A percentile compares a stretch with the other conserved stretches of the same genome.
phyloP scores from a whole-genome alignment of 2,113 vertebrate genomes.

The Vidua macroura region DNA sequence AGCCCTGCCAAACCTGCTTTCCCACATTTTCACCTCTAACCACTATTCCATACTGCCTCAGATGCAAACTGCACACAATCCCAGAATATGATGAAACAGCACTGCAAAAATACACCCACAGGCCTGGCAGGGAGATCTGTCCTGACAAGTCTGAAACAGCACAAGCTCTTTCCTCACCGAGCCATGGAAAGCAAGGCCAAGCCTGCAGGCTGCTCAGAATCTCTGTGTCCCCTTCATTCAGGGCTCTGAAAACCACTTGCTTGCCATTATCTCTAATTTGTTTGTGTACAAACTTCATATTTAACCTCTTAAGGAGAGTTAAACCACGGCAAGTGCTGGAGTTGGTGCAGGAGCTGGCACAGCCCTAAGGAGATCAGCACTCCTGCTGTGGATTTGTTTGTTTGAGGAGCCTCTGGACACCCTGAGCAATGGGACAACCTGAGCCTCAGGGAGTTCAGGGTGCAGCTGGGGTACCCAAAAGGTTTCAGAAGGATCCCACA shows the following conservation, averaged over 20 bases:
- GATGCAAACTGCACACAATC: background rate
- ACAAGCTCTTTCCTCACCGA: background rate
- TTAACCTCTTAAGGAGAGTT: background rate
- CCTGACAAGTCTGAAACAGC: background rate
- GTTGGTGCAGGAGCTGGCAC: background rate
- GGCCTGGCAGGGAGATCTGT: background rate
- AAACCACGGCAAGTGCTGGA: background rate
- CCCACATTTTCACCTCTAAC: background rate
- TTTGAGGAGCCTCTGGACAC: background rate
- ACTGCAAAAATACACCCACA: background rate
- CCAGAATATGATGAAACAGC: background rate
- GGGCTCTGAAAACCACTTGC: background rate
- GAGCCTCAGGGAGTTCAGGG: background rate
- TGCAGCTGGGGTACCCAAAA: background rate
- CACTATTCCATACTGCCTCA: background rate
- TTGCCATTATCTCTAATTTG: background rate
- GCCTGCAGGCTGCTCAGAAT: background rate
- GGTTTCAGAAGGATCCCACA: background rate
- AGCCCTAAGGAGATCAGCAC: background rate
- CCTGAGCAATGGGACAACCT: background rate
- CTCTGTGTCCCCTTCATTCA: background rate
- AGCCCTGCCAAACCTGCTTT: constrained; percentile 10
- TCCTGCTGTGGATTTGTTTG: background rate
- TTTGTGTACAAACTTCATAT: rapidly evolving
- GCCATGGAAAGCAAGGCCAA: background rate